phyloP scores from a whole-genome alignment of 2,888 invertebrate genomes.

The Hermaeophaga mercurialis region DNA sequence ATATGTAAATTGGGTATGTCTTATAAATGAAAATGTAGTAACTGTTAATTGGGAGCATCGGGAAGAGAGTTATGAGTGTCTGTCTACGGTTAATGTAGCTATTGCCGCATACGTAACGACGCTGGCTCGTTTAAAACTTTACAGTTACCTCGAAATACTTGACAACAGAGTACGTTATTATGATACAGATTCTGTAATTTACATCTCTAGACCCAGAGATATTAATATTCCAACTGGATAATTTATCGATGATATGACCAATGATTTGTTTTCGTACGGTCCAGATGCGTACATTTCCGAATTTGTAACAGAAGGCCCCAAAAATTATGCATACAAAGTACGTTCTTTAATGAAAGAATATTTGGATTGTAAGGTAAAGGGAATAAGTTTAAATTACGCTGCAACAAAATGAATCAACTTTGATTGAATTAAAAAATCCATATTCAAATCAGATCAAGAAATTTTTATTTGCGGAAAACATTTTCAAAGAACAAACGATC shows the following conservation, averaged over 20 bases:
- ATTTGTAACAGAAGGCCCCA: too few relatives aligned
- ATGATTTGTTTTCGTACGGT: too few relatives aligned
- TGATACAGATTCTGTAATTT: neutral
- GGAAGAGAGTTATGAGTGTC: neutral
- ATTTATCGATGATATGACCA: neutral
- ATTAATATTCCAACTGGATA: neutral
- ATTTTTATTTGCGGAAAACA: too few relatives aligned
- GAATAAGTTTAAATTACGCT: too few relatives aligned
- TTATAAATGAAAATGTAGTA: neutral
- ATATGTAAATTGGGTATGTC: neutral
- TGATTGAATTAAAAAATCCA: too few relatives aligned
- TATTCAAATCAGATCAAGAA: too few relatives aligned
- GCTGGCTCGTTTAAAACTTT: slow-evolving; percentile 11
- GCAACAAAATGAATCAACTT: too few relatives aligned
- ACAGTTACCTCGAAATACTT: neutral
- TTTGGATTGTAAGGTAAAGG: too few relatives aligned
- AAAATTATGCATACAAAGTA: too few relatives aligned
- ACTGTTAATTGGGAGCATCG: slow-evolving; percentile 7
- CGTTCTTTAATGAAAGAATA: too few relatives aligned
- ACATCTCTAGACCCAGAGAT: neutral
- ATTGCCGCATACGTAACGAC: slow-evolving; percentile 6
- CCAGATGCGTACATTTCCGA: too few relatives aligned
- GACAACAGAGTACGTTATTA: neutral
- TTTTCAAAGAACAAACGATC: too few relatives aligned
- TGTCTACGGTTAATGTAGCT: slow-evolving; percentile 9